These are phyloP conservation scores for Pitangus sulphuratus DNA, from an alignment of 2,797 vertebrate genomes.

Conservation along the genomic window DNA sequence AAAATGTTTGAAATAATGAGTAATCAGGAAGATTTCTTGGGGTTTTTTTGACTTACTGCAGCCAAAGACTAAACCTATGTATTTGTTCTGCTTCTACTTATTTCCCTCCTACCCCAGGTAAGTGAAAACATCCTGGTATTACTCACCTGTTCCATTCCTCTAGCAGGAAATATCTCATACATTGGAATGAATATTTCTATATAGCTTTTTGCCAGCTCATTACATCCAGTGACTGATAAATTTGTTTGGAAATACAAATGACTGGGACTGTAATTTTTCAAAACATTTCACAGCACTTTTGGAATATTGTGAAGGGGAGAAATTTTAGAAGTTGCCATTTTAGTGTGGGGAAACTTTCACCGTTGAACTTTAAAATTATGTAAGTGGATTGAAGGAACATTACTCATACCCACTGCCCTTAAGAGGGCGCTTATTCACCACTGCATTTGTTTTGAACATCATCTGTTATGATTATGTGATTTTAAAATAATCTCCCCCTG, in stretches of 20 bases:
- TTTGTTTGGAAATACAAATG: neutral
- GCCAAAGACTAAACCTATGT: neutral
- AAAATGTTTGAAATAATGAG: neutral
- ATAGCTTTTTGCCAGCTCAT: neutral
- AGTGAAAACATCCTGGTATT: neutral
- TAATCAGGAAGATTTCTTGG: neutral
- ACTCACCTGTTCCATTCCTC: neutral
- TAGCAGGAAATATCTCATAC: neutral
- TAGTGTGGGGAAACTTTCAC: neutral
- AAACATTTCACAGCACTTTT: neutral
- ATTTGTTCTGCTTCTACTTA: neutral
- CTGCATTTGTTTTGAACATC: neutral
- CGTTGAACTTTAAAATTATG: neutral
- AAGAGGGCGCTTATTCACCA: slow-evolving; percentile 1
- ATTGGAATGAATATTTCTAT: neutral
- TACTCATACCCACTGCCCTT: neutral
- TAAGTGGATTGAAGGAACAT: neutral
- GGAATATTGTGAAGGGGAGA: neutral
- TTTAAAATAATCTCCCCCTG: neutral
- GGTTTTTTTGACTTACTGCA: neutral
- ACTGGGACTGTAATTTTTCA: neutral
- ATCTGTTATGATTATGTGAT: neutral
- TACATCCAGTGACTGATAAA: neutral
- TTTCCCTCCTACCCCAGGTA: neutral
- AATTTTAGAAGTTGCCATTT: neutral